phyloP scores from a whole-genome alignment of 2,888 invertebrate species.

The Latrodectus elegans region DNA sequence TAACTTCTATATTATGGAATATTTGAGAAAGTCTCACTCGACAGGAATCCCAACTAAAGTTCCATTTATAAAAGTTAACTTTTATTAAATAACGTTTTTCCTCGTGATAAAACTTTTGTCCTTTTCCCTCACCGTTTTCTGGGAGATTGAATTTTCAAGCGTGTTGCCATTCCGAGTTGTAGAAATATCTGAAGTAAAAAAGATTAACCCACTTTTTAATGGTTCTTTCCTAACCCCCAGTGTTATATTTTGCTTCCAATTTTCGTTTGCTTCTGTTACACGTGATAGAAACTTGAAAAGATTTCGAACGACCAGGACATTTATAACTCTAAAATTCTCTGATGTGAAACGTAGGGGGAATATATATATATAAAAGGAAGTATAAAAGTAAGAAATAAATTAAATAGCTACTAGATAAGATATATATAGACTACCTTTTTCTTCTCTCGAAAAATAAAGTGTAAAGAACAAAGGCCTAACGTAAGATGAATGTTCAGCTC shows the following conservation, averaged over 20 bases:
- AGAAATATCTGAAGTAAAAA: constrained; percentile 50
- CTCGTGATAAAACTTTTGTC: constrained; percentile 45
- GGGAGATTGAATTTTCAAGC: constrained; percentile 56
- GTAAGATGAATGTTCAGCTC: constrained; percentile 50
- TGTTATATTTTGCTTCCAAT: constrained; percentile 61
- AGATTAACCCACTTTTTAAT: constrained; percentile 63
- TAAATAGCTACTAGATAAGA: constrained; percentile 58
- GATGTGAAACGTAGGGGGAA: constrained; percentile 33
- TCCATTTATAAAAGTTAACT: constrained; percentile 60
- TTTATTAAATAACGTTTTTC: constrained; percentile 59
- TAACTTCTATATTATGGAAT: neutral
- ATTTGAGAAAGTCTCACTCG: constrained; percentile 9
- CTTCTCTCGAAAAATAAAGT: constrained; percentile 48
- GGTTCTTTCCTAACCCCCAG: constrained; percentile 53
- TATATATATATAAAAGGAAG: too few species aligned
- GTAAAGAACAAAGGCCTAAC: constrained; percentile 29
- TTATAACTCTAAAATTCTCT: constrained; percentile 48
- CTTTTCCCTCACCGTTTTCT: constrained; percentile 31
- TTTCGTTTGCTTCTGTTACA: constrained; percentile 42
- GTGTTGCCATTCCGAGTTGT: constrained; percentile 40
- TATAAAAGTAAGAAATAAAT: constrained; percentile 56
- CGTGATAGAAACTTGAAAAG: constrained; percentile 58
- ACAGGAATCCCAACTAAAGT: constrained; percentile 17
- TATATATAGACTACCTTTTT: constrained; percentile 37
- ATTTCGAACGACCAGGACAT: constrained; percentile 56